Percentiles rank a stretch among this genome's conserved stretches.
Evolutionary conservation across 92 coral and sea anemone genomes (phyloP).

Genomic region (Diadumene lineata): DNA sequence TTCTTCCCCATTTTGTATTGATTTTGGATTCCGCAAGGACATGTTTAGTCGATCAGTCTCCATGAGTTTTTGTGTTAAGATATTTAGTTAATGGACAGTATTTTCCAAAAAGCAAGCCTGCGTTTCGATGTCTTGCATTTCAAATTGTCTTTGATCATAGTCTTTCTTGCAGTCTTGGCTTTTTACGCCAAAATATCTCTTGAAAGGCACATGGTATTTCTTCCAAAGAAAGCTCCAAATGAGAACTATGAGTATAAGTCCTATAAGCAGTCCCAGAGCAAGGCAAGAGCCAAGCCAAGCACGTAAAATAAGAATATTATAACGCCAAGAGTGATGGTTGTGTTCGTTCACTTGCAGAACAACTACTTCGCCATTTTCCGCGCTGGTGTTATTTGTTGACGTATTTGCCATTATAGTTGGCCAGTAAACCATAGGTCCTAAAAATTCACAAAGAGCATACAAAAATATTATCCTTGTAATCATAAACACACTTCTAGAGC

Average conservation of each 20-base stretch:
- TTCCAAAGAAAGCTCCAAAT: constrained; percentile 24
- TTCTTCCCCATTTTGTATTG: too few relatives aligned
- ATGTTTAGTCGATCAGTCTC: too few relatives aligned
- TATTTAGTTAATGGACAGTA: background rate
- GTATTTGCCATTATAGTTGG: constrained; percentile 12
- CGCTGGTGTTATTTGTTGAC: constrained; percentile 7
- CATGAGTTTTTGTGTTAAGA: too few relatives aligned
- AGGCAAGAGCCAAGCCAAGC: constrained; percentile 41
- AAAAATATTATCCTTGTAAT: background rate
- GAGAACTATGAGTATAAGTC: constrained; percentile 2
- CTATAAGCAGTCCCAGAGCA: constrained; percentile 15
- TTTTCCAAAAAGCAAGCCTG: background rate
- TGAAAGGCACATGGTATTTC: background rate
- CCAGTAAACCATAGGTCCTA: constrained; percentile 31
- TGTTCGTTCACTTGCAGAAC: background rate
- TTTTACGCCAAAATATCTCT: background rate
- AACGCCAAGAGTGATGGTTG: constrained; percentile 27
- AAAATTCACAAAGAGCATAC: background rate
- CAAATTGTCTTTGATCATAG: background rate
- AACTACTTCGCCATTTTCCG: background rate
- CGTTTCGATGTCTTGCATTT: background rate
- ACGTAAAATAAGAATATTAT: constrained; percentile 27
- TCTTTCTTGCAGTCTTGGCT: background rate
- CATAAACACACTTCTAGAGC: background rate
- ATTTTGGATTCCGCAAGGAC: too few relatives aligned